Evolutionary conservation across 2,888 invertebrate species (phyloP), one percentile per base, ranked within the genome.

Genomic region (Helobdella robusta): DNA sequence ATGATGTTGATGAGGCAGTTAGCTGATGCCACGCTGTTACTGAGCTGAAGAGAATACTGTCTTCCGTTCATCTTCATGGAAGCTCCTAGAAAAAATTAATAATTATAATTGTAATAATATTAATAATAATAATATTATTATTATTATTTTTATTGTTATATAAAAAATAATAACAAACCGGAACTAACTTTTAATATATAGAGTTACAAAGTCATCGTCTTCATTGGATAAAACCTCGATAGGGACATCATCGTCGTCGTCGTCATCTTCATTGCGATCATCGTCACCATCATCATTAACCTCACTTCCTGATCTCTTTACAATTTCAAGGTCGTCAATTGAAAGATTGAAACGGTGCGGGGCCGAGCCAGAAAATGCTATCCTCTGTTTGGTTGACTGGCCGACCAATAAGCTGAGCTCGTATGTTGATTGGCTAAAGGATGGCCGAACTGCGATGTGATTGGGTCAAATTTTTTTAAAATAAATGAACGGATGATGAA

Each of bases 21-120:
- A 30, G 32, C 56, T n/a, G 23, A 25, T 28, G 28, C 56, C 25
- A 56, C 11, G 28, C 25, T 18, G 30, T 56, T 56, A 32, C 30
- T 11, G 6, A 56, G 23, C 28, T 56, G n/a, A 18, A 56, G 56
- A 28, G 32, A 32, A 32, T 56, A 56, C 8, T 30, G 28, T 32
- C 32, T 56, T 4, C 32, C 32, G 56, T 56, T 56, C 56, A 56
- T 56, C 11, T n/a, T 30, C 56, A 56, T 56, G 28, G 28, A n/a
- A 6, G 56, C 56, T 25, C 18, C 56, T 1, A 30, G 1, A 5
- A 32, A 5, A 1, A 30, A 56, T 25, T 1, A 56, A n/a, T 56
- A 23, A 23, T 18, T 30, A 5, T 6, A 30, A 56, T 6, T 32
- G 20, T 23, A 2, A 20, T 40, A 40, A 40, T 40, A 40, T 52